Base-by-base conservation (phyloP, 2,797 vertebrate species). In the Gymnoscopelus braueri region DNA sequence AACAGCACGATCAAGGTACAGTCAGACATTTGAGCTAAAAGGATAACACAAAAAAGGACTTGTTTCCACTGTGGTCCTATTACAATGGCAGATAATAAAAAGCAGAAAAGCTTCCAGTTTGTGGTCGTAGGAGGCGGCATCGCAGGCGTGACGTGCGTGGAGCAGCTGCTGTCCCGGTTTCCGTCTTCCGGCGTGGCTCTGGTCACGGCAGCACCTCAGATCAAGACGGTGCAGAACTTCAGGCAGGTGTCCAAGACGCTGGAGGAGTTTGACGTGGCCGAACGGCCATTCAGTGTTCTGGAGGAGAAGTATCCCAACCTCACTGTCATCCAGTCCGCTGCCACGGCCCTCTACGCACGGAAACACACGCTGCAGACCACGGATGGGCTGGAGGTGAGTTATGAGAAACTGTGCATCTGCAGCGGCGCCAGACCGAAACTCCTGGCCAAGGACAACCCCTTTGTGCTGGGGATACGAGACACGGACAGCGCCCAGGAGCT, bases 401-500 rank as follows among this genome's bases (percentile, higher is more conserved):
- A 98, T 57, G 92, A 95, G 71, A 96, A 95, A 65, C 90, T 99
- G 48, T 99, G 98, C 57, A 72, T 99, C 52, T 99, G 97, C 87
- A 94, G 95, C 13, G 97, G 98, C 48, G 96, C 91, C 32, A 95
- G 90, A 83, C 96, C 98, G 0, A 99, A 96, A 74, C 86, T 99
- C 75, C 92, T 99, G 13, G 84, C 76, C 15, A 84, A 92, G 76
- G 93, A 93, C 71, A 97, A 95, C 71, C 95, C 95, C 0, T 89
- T 94, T 9, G 95, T 99, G 0, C 77, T 99, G 69, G 98, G 98
- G 52, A 97, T 99, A 84, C 93, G 98, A 1, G 98, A 99, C 87
- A 99, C 96, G 19, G 97, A 99, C 90, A 99, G 97, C 5, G 96
- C 94, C 39, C 91, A 95, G 97, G 95, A 95, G 74, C 95, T 99